Percentiles rank a stretch among this genome's conserved stretches.
These are phyloP conservation scores for Lucinisca nassula DNA, from an alignment of 2,888 invertebrate genomes.

Conservation along the genomic window DNA sequence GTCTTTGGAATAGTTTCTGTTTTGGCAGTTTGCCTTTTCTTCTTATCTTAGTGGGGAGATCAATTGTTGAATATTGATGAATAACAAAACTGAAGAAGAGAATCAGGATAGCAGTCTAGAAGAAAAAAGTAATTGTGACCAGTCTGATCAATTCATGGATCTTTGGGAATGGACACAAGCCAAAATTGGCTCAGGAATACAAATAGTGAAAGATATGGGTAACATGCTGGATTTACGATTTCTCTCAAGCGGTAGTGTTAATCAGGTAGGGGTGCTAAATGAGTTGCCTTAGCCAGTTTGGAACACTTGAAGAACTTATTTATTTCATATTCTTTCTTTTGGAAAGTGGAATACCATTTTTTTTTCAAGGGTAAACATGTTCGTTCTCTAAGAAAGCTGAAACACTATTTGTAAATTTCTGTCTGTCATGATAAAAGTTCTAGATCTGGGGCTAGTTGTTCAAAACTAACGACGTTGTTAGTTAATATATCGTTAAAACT, in stretches of 20 bases:
- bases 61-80: neutral
- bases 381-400: too few species aligned
- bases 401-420: too few species aligned
- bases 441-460: too few species aligned
- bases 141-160: constrained; percentile 60
- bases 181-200: constrained; percentile 65
- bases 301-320: too few species aligned
- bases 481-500: too few species aligned
- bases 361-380: too few species aligned
- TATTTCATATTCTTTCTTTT: too few species aligned
- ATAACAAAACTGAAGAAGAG: neutral
- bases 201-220: constrained; percentile 73
- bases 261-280: constrained; percentile 6
- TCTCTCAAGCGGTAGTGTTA: constrained; percentile 48
- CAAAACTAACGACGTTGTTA: too few species aligned
- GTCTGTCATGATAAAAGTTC: too few species aligned
- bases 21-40: constrained; percentile 36
- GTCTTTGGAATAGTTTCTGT: too few species aligned
- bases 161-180: constrained; percentile 75
- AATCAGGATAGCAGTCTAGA: neutral
- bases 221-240: constrained; percentile 74
- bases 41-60: neutral
- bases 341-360: too few species aligned
- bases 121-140: constrained; percentile 12
- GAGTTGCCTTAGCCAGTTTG: too few species aligned